Conservation (phyloP, 1,140 invertebrate species). For the Dendrolimus punctatus region DNA sequence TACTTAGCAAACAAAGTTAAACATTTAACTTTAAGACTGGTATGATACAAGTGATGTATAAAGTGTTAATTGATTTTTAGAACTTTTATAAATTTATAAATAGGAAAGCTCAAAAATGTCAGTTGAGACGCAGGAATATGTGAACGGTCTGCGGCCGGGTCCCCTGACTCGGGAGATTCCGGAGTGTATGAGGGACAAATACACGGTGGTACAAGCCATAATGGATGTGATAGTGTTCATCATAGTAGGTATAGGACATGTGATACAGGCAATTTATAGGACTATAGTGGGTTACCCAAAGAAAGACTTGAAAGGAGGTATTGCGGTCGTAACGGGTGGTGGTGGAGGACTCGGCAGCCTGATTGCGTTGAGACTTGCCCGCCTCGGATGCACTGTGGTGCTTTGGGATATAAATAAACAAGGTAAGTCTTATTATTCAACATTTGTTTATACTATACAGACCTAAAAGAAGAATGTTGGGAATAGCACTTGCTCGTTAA, state of each 20-base stretch:
- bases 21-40: background rate
- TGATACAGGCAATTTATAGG: conserved; percentile 68
- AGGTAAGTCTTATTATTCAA: conserved; percentile 70
- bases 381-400: conserved; percentile 85
- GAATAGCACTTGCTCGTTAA: too few relatives aligned
- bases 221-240: conserved; percentile 77
- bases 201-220: conserved; percentile 65
- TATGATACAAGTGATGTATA: conserved; percentile 25
- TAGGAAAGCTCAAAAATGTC: conserved; percentile 31
- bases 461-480: too few relatives aligned
- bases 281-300: conserved; percentile 67
- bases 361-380: conserved; percentile 84
- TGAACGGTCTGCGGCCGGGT: conserved; percentile 54
- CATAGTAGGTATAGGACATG: conserved; percentile 70
- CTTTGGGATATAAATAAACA: conserved; percentile 93
- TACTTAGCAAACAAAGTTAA: conserved; percentile 9
- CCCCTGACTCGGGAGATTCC: conserved; percentile 61
- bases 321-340: conserved; percentile 90
- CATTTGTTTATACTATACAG: background rate
- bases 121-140: conserved; percentile 49
- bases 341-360: conserved; percentile 91
- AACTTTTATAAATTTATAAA: too few relatives aligned
- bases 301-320: conserved; percentile 79
- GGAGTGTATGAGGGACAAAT: conserved; percentile 62
- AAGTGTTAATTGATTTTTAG: conserved; percentile 6